Conservation (phyloP, 2,888 invertebrate species). For the Lepidocyrtinus sp. region DNA sequence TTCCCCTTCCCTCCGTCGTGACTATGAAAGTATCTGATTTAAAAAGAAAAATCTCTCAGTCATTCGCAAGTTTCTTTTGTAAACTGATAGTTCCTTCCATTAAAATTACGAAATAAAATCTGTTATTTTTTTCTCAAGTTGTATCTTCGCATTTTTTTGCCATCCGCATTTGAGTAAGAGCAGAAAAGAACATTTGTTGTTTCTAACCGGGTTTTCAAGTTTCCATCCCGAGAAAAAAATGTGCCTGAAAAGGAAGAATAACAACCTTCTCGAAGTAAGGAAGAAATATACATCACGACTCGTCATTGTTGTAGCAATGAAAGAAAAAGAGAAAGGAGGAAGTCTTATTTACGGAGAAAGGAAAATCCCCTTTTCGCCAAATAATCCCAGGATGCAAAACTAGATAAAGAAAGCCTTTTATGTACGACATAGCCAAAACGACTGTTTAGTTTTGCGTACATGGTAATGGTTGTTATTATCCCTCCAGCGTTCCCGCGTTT, state of each 20-base stretch:
- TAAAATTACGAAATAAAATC: not conserved
- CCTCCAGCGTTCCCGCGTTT: slow-evolving; percentile 26
- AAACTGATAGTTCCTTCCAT: not conserved
- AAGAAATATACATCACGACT: not conserved
- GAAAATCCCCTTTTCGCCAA: not conserved
- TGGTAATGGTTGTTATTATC: slow-evolving; percentile 36
- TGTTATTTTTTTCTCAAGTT: not conserved
- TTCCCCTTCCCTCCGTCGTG: slow-evolving; percentile 28
- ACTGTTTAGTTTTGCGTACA: not conserved
- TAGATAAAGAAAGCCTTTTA: slow-evolving; percentile 20
- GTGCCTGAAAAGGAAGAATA: not conserved
- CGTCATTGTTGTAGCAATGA: not conserved
- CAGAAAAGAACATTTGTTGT: not conserved
- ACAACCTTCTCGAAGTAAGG: not conserved
- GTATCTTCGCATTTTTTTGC: not conserved
- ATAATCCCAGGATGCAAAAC: slow-evolving; percentile 54
- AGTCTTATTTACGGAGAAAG: not conserved
- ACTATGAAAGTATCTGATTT: not conserved
- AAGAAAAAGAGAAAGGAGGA: not conserved
- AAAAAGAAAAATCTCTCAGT: not conserved
- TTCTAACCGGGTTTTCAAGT: not conserved
- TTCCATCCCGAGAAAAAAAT: not conserved
- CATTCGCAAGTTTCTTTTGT: not conserved
- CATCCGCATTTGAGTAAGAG: not conserved
- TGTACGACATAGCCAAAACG: slow-evolving; percentile 15